phyloP scores from a whole-genome alignment of 1,140 invertebrate genomes.

The Caerostris extrusa region DNA sequence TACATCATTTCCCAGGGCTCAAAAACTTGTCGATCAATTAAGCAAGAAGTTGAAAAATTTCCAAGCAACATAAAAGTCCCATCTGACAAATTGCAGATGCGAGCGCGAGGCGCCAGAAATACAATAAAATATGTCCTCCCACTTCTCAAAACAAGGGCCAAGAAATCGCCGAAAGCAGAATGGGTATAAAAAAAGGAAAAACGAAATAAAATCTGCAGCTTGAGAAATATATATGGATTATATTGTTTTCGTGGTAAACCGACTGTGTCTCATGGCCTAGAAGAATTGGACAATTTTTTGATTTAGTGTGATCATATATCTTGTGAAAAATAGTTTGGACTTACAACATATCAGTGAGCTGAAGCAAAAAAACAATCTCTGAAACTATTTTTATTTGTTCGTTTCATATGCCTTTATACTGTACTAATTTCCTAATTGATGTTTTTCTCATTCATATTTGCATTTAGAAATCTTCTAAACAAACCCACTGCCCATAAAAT shows the following conservation, averaged over 20 bases:
- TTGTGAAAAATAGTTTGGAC: slow-evolving; percentile 11
- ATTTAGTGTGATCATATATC: slow-evolving; percentile 43
- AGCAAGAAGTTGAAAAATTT: slow-evolving; percentile 41
- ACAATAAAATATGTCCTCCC: slow-evolving; percentile 36
- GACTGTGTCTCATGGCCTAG: not conserved
- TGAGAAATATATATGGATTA: slow-evolving; percentile 35
- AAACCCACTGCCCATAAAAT: no score
- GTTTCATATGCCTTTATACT: not conserved
- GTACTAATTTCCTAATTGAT: no score
- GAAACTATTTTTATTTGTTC: not conserved
- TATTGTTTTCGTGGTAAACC: slow-evolving; percentile 57
- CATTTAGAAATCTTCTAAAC: no score
- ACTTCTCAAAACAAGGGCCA: slow-evolving; percentile 8
- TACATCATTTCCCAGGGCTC: slow-evolving; percentile 5
- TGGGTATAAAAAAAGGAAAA: slow-evolving; percentile 8
- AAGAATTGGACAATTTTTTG: slow-evolving; percentile 44
- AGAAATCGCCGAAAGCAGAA: not conserved
- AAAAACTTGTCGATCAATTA: slow-evolving; percentile 15
- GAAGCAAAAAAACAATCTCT: not conserved
- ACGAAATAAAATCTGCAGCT: not conserved
- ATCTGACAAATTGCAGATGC: slow-evolving; percentile 46
- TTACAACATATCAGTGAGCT: not conserved
- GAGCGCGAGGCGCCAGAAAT: slow-evolving; percentile 13
- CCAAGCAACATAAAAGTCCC: slow-evolving; percentile 28
- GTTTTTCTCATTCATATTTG: no score